Base-by-base conservation (phyloP, 2,888 invertebrate species). In the Entomobrya proxima region DNA sequence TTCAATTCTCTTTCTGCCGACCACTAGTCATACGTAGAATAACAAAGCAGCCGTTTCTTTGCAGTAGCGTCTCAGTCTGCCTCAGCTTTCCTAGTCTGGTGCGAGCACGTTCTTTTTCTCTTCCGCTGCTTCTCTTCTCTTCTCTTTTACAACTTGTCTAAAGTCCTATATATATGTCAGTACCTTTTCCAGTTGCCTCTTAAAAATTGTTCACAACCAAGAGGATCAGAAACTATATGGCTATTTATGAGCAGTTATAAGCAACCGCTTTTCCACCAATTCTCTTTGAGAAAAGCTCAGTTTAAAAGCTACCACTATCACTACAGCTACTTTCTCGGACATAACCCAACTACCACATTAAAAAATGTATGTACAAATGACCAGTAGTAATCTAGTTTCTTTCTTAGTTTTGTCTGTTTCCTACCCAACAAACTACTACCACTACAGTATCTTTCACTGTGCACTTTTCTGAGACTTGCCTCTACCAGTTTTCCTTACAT, bases 131-230 rank as follows among this genome's bases (percentile, higher is more conserved):
- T n/a, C n/a, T n/a, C n/a, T n/a, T n/a, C n/a, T n/a, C n/a, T n/a
- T 4, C 18, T 69, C 47, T 18, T 69, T 69, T 69, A 30, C 40
- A 69, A 69, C 47, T 69, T 69, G 47, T 30, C 69, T 69, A 44
- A 55, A 76, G 55, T 76, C 21, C 76, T 76, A 76, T 76, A 72
- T 69, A 74, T 76, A 76, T 76, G 76, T 55, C 55, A 55, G 69
- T 69, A 21, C 44, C 24, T 44, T 69, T 24, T 27, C 32, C 32
- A 18, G n/a, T 69, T 67, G 4, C 21, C 3, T 37, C 18, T 35
- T 35, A 64, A 64, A 64, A 64, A 64, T 35, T 58, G 64, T 30
- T 64, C 64, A 64, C 30, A 37, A 64, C 64, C 32, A 27, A 55
- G 24, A 55, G 24, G 55, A 55, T 55, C 21, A 55, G 21, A 9